A percentile compares a stretch with the other conserved stretches of the same genome.
These are phyloP conservation scores for Lepidurus arcticus DNA, from an alignment of 1,140 invertebrate species.

Conservation along the genomic window DNA sequence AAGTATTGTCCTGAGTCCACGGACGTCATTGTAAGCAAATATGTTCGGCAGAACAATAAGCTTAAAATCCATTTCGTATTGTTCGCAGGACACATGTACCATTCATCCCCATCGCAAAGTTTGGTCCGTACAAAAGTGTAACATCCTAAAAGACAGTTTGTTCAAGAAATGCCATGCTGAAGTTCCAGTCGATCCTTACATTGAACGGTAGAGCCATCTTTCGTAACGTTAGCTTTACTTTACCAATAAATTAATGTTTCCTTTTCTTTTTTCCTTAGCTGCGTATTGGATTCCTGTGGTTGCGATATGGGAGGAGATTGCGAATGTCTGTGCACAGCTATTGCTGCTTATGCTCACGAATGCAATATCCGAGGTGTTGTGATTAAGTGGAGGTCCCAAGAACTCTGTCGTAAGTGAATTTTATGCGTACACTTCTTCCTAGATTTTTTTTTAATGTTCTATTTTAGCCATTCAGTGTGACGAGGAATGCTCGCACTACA, in stretches of 20 bases:
- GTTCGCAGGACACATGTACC: slow-evolving; percentile 59
- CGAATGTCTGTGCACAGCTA: slow-evolving; percentile 78
- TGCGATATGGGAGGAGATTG: slow-evolving; percentile 86
- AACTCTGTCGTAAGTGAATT: slow-evolving; percentile 67
- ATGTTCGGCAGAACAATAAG: background rate
- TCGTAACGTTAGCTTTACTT: background rate
- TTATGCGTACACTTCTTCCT: background rate
- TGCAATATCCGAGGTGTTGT: slow-evolving; percentile 57
- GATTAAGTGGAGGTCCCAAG: slow-evolving; percentile 71
- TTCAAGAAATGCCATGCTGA: slow-evolving; percentile 73
- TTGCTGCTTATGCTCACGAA: slow-evolving; percentile 76
- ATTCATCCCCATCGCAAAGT: slow-evolving; percentile 63
- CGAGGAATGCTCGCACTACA: slow-evolving; percentile 66
- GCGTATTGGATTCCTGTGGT: slow-evolving; percentile 73
- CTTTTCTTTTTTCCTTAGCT: slow-evolving; percentile 47
- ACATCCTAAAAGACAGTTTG: slow-evolving; percentile 60
- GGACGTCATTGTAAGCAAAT: slow-evolving; percentile 44
- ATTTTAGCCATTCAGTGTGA: slow-evolving; percentile 77
- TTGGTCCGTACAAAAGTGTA: slow-evolving; percentile 71
- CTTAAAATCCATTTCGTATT: slow-evolving; percentile 28
- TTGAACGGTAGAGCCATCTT: slow-evolving; percentile 46
- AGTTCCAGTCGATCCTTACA: slow-evolving; percentile 62
- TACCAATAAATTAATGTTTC: slow-evolving; percentile 21
- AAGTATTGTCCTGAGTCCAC: slow-evolving; percentile 59
- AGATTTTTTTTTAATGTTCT: background rate